Evolutionary conservation across 2,113 vertebrate genomes (phyloP), one percentile per base, ranked within the genome.

Genomic region (Pachypanchax playfairii): DNA sequence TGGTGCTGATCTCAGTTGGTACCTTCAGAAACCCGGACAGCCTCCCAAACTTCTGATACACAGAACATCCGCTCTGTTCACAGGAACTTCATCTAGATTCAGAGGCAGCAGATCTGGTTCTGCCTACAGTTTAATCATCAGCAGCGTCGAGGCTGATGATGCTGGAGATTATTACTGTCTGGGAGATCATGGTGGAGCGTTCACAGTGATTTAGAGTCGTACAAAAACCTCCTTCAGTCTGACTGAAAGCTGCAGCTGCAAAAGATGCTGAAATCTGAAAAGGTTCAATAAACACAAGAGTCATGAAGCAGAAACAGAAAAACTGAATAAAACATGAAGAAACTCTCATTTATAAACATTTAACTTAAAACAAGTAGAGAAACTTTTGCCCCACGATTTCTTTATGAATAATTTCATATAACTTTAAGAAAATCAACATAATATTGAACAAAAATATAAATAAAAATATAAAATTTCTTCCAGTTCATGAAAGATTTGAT

Each of bases 21-120:
- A 88, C 50, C 80, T 85, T 25, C 80, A 85, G 65, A 91, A 87
- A 85, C 50, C 67, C 31, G 88, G 76, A 56, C 47, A 87, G 39
- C 4, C 57, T 57, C 84, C 84, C 15, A 88, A 89, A 68, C 86
- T 67, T 18, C 78, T 90, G 3, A 84, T 91, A 33, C 76, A 80
- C 20, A 0, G 0, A 0, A 15, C 2, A n/a, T 70, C 36, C 24
- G 52, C 0, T 5, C 13, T 0, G 0, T 0, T 0, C 4, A 65
- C 75, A 12, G 80, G 75, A 50, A 65, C 56, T 67, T 68, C 85
- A 22, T 55, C 47, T 1, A 36, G 82, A 64, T 88, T 91, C 84
- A 82, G 68, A 41, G 83, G 87, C 36, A 74, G 77, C 20, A 73
- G 69, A 15, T 82, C 46, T n/a, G 24, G 7, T 33, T 62, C 75